Evolutionary conservation across 2,113 vertebrate species (phyloP).

Genomic region (Coregonus clupeaformis): DNA sequence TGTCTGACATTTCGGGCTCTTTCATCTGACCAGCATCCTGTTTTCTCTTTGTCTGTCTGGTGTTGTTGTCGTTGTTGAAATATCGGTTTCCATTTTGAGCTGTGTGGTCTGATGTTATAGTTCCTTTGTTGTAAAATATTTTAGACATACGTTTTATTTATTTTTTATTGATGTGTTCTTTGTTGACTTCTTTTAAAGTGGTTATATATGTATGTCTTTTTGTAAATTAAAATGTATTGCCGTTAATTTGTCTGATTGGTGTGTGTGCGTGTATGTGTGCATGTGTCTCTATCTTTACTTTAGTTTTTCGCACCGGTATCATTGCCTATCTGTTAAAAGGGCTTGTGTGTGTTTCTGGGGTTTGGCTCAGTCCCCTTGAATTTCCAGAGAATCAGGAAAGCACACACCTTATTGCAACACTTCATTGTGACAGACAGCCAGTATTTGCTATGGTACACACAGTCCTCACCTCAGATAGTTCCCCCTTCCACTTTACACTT

Average conservation of each 20-base stretch:
- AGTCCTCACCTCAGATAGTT: conserved; percentile 52
- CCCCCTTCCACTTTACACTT: conserved; percentile 64
- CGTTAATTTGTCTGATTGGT: conserved; percentile 20
- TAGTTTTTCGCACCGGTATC: too few relatives aligned
- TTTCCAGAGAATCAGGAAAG: conserved; percentile 71
- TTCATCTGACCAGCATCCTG: conserved; percentile 85
- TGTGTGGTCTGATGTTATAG: conserved; percentile 30
- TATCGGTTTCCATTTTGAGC: conserved; percentile 67
- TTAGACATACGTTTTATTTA: conserved; percentile 7
- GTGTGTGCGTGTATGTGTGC: conserved; percentile 9
- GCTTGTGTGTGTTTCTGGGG: conserved; percentile 13
- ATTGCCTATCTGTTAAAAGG: conserved; percentile 20
- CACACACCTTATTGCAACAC: conserved; percentile 74
- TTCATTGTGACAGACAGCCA: conserved; percentile 71
- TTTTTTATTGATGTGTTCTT: conserved; percentile 51
- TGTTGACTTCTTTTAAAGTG: conserved; percentile 20
- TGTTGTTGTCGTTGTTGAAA: conserved; percentile 55
- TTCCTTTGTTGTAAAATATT: conserved; percentile 54
- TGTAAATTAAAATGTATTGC: conserved; percentile 39
- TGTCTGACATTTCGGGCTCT: conserved; percentile 99
- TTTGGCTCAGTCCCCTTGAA: conserved; percentile 53
- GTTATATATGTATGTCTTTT: conserved; percentile 39
- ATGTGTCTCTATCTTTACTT: too few relatives aligned
- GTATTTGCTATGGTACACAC: conserved; percentile 52
- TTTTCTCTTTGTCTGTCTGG: conserved; percentile 59